phyloP scores from a whole-genome alignment of 2,113 vertebrate species.

The Pedionomus torquatus region DNA sequence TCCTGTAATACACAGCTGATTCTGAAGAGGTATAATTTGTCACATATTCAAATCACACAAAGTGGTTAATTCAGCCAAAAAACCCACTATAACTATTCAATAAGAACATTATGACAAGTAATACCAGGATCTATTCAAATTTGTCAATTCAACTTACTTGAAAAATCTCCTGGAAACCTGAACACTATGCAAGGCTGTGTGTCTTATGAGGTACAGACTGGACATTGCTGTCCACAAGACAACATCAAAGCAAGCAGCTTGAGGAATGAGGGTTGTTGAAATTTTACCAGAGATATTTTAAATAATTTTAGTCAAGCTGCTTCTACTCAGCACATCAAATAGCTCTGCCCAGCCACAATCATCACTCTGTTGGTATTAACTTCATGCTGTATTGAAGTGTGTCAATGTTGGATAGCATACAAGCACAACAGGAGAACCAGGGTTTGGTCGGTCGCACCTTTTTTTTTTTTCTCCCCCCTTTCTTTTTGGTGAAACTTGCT shows the following conservation, averaged over 20 bases:
- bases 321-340: background rate
- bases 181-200: background rate
- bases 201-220: background rate
- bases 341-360: background rate
- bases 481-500: background rate
- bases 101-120: background rate
- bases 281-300: background rate
- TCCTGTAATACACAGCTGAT: background rate
- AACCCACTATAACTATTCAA: fast-evolving
- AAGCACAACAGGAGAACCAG: background rate
- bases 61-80: background rate
- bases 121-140: background rate
- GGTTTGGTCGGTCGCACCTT: background rate
- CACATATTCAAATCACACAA: background rate
- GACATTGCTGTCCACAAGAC: background rate
- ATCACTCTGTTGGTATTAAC: background rate
- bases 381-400: background rate
- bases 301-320: background rate
- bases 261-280: background rate
- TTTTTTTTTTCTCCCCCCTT: background rate
- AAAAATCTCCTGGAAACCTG: background rate
- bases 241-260: background rate
- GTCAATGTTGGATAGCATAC: background rate
- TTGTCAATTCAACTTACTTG: background rate
- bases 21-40: background rate